Evolutionary conservation across 2,888 invertebrate species (phyloP).

Genomic region (Vesta saturnalis): DNA sequence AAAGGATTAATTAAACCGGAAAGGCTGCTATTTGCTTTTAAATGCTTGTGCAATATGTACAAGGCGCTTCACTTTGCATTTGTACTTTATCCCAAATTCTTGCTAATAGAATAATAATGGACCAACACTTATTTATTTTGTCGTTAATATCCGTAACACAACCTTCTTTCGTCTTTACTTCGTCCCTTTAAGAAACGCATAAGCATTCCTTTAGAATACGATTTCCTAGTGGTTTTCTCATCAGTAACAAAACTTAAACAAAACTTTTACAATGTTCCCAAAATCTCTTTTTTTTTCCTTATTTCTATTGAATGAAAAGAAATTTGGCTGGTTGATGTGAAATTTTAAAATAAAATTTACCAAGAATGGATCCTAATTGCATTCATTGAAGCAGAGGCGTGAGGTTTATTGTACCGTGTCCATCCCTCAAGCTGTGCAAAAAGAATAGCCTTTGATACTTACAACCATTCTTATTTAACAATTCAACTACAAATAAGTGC

Average conservation of each 20-base stretch:
- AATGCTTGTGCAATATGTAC: not conserved
- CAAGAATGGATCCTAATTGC: constrained; percentile 61
- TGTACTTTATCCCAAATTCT: too few species aligned
- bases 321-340: constrained; percentile 20
- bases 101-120: not conserved
- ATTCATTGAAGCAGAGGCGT: constrained; percentile 61
- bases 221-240: constrained; percentile 10
- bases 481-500: constrained; percentile 53
- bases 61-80: not conserved
- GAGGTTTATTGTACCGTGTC: constrained; percentile 49
- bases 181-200: not conserved
- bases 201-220: not conserved
- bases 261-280: constrained; percentile 19
- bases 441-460: constrained; percentile 56
- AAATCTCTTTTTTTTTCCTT: constrained; percentile 5
- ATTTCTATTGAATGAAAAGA: constrained; percentile 20
- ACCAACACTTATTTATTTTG: constrained; percentile 2
- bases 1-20: not conserved
- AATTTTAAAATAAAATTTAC: constrained; percentile 34
- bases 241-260: constrained; percentile 12
- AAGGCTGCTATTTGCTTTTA: not conserved
- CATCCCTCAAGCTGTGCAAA: constrained; percentile 45
- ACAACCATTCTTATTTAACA: constrained; percentile 54
- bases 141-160: too few species aligned
- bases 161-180: too few species aligned